phyloP scores from a whole-genome alignment of 2,113 vertebrate species.

The Megaceryle maxima region DNA sequence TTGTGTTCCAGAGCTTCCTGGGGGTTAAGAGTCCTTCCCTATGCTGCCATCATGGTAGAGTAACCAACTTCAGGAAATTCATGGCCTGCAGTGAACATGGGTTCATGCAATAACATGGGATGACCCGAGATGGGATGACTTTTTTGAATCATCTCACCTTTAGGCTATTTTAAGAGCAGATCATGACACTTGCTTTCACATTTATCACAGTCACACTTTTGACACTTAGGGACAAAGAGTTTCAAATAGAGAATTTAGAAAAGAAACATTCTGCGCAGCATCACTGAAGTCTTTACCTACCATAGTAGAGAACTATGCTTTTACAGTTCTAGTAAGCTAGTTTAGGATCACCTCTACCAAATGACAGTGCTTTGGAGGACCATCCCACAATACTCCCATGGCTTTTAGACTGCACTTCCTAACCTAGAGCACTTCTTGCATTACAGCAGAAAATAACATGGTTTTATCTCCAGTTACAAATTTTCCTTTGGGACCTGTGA shows the following conservation, averaged over 20 bases:
- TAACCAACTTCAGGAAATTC: background rate
- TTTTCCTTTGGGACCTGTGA: background rate
- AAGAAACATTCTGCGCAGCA: background rate
- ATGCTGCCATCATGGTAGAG: fast-evolving
- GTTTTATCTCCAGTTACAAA: background rate
- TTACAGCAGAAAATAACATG: background rate
- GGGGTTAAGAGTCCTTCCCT: background rate
- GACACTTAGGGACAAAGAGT: background rate
- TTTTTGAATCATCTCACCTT: background rate
- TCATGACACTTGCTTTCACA: background rate
- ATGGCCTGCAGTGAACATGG: background rate
- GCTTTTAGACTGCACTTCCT: background rate
- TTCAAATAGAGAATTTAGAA: background rate
- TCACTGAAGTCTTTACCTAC: background rate
- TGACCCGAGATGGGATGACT: fast-evolving
- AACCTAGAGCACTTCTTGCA: background rate
- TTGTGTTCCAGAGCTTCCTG: background rate
- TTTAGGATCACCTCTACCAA: background rate
- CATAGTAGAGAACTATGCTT: background rate
- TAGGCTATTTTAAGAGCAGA: background rate
- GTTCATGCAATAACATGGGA: too few relatives aligned
- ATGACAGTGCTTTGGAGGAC: background rate
- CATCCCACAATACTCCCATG: background rate
- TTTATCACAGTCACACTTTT: background rate
- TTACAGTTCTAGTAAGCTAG: background rate